Percentiles rank a stretch among this genome's conserved stretches.
These are phyloP conservation scores for Chironomus tepperi DNA, from an alignment of 1,140 invertebrate species.

Conservation along the genomic window DNA sequence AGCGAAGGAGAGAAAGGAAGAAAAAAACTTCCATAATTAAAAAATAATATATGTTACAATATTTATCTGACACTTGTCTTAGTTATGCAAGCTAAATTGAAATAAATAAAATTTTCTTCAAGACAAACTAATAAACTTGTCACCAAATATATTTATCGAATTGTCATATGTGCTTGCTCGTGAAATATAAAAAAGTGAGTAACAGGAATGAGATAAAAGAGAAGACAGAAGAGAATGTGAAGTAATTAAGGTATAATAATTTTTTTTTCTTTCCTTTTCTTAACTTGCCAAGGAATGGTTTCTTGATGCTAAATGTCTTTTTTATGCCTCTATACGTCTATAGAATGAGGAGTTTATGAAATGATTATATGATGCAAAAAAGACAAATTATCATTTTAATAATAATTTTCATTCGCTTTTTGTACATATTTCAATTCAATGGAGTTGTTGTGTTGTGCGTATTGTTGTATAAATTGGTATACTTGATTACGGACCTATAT, in stretches of 20 bases:
- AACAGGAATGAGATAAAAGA: not conserved
- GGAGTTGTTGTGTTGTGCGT: not conserved
- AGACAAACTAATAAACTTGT: slow-evolving; percentile 23
- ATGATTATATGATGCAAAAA: slow-evolving; percentile 2
- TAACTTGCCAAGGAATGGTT: not conserved
- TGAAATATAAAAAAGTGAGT: not conserved
- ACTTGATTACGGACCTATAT: not conserved
- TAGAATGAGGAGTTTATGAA: not conserved
- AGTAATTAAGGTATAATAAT: slow-evolving; percentile 23
- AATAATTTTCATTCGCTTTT: too few species aligned
- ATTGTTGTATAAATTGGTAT: too few species aligned
- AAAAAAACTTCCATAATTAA: not conserved
- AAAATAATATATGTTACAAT: not conserved
- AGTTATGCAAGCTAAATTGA: slow-evolving; percentile 13
- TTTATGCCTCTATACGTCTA: not conserved
- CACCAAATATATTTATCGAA: slow-evolving; percentile 23
- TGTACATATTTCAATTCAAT: not conserved
- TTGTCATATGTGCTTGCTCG: slow-evolving; percentile 4
- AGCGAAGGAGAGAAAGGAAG: not conserved
- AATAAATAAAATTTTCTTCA: not conserved
- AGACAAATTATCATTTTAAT: not conserved
- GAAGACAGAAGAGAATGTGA: slow-evolving; percentile 1
- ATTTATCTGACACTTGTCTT: slow-evolving; percentile 12
- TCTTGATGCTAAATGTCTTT: too few species aligned
- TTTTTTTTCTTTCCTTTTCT: not conserved